Evolutionary conservation across 2,888 invertebrate species (phyloP).

Genomic region (Standfussiana lucernea): DNA sequence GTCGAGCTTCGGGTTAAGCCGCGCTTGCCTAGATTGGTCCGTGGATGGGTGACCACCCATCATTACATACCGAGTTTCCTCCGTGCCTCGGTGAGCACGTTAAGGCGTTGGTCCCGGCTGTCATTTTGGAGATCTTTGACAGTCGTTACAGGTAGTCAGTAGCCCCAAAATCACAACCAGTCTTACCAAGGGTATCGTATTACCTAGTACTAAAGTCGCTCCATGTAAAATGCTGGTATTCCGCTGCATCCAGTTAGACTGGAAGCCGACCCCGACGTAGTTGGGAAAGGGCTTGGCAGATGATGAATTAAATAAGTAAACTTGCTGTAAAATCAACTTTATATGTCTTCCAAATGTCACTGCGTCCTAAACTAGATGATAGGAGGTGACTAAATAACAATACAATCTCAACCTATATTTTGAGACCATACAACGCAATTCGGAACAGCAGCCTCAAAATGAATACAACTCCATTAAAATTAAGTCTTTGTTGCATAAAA

Average conservation of each 20-base stretch:
- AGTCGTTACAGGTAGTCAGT: neutral
- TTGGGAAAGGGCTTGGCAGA: neutral
- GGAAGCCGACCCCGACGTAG: neutral
- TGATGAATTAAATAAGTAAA: neutral
- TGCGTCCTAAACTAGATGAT: neutral
- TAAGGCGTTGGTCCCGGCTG: neutral
- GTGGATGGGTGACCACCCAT: neutral
- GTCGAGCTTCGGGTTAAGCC: too few relatives aligned
- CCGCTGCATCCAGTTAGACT: neutral
- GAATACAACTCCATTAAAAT: slow-evolving; percentile 48
- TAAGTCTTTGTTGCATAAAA: slow-evolving; percentile 50
- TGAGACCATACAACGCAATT: slow-evolving; percentile 1
- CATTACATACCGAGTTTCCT: neutral
- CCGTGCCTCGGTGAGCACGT: neutral
- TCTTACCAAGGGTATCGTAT: neutral
- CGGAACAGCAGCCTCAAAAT: slow-evolving; percentile 25
- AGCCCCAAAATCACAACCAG: neutral
- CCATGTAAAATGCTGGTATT: neutral
- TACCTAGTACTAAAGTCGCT: neutral
- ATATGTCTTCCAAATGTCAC: neutral
- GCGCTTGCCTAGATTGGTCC: neutral
- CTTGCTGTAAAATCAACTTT: neutral
- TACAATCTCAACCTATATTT: neutral
- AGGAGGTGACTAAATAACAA: neutral
- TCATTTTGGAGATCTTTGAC: neutral